Conservation (phyloP, 2,797 vertebrate genomes). For the Cyprinella venusta region DNA sequence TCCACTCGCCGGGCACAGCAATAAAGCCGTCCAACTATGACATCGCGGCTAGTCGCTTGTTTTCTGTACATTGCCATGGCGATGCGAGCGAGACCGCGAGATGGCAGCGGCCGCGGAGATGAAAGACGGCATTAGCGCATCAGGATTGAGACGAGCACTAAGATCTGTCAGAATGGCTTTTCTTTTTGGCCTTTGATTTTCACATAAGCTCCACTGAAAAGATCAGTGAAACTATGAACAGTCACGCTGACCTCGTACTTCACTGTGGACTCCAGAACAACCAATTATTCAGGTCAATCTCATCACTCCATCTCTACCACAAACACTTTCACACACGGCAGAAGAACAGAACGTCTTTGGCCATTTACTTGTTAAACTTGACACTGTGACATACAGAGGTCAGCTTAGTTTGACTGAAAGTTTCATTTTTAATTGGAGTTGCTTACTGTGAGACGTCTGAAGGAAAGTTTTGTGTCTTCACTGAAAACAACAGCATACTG, state of each 20-base stretch:
- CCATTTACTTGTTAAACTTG: not conserved
- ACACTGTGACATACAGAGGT: not conserved
- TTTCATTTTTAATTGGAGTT: not conserved
- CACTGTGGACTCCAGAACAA: not conserved
- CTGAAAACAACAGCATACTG: too few species aligned
- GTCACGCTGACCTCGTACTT: conserved; percentile 13
- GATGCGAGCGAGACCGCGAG: conserved; percentile 54
- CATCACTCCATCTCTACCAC: not conserved
- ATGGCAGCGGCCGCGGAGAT: conserved; percentile 55
- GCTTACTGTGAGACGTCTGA: not conserved
- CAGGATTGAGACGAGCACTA: conserved; percentile 54
- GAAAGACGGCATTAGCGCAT: conserved; percentile 60
- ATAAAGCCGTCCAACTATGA: conserved; percentile 49
- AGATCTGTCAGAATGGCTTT: conserved; percentile 55
- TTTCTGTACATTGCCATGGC: conserved; percentile 63
- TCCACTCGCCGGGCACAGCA: conserved; percentile 27
- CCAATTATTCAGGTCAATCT: conserved; percentile 8
- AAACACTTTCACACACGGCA: not conserved
- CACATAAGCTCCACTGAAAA: conserved; percentile 50
- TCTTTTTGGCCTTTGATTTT: conserved; percentile 33
- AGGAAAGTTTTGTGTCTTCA: not conserved
- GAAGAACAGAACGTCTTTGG: not conserved
- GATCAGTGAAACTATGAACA: conserved; percentile 26
- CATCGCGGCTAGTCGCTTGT: conserved; percentile 60
- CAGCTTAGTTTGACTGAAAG: not conserved